Evolutionary conservation across 2,797 vertebrate species (phyloP), one percentile per base, ranked within the genome.

Genomic region (Sebastolobus altivelis): DNA sequence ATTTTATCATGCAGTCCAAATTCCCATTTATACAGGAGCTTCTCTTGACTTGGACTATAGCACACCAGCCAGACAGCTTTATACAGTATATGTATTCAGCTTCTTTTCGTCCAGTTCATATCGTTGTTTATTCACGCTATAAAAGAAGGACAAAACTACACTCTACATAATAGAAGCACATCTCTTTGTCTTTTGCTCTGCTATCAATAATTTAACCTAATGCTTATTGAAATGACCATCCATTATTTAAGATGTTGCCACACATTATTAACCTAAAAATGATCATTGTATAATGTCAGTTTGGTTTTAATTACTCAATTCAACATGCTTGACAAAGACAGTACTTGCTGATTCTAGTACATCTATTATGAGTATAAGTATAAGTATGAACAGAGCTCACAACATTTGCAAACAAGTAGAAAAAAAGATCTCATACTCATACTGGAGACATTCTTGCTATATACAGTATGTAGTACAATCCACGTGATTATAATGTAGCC

Each of bases 121-220:
- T n/a, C 5, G 35, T 54, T 55, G 12, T 76, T 60, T 29, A 22
- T 75, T 77, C 43, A 18, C 2, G 8, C 6, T 16, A 7, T 46
- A 33, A 43, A 52, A 65, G 56, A 40, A 16, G 7, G 3, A 37
- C 16, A 38, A 52, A 27, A 37, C 25, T 0, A 27, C 2, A 35
- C 1, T 55, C 1, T 10, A 14, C 8, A n/a, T 38, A 9, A 61
- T 7, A 33, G n/a, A 59, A 25, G 22, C 37, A 38, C 59, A 27
- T 37, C 4, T 37, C 4, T 6, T 52, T 33, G 11, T 70, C 14
- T 59, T 37, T 70, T 75, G 4, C 4, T 65, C 5, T 40, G 37
- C 60, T 69, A 75, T 91, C 20, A 88, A 88, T 90, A 73, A 85
- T 92, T 85, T 55, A 85, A 4, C 27, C n/a, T 58, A 11, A 67